Evolutionary conservation across 2,113 vertebrate species (phyloP).

Genomic region (Fulmarus glacialis): DNA sequence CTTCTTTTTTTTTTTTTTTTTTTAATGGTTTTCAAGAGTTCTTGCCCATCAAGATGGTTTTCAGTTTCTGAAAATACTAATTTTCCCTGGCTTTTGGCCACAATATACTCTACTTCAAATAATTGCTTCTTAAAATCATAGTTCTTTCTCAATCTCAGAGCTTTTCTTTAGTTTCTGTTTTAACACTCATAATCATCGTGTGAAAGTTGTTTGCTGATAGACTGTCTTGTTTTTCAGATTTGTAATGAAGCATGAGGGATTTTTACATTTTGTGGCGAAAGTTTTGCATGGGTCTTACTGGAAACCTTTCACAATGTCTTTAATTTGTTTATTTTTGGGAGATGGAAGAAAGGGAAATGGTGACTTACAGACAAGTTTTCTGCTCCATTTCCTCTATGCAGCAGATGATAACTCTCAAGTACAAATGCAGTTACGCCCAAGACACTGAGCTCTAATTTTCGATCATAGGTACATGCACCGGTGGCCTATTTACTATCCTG

Average conservation of each 20-base stretch:
- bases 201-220: slow-evolving; percentile 1
- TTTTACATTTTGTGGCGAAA: slow-evolving; percentile 62
- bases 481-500: background rate
- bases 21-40: background rate
- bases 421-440: background rate
- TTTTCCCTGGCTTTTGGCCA: background rate
- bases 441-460: background rate
- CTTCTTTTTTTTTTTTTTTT: background rate
- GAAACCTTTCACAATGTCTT: slow-evolving; percentile 35
- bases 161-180: slow-evolving; percentile 28
- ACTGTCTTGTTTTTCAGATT: slow-evolving; percentile 48
- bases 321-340: slow-evolving; percentile 38
- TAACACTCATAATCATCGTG: background rate
- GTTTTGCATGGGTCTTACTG: slow-evolving; percentile 56
- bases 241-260: slow-evolving; percentile 49
- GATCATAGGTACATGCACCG: background rate
- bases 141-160: background rate
- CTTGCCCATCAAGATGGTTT: background rate
- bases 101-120: background rate
- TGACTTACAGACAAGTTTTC: slow-evolving; percentile 6
- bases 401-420: slow-evolving; percentile 7
- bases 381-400: slow-evolving; percentile 17
- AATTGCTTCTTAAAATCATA: background rate
- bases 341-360: slow-evolving; percentile 35
- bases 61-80: background rate